Base-by-base conservation (phyloP, 2,113 vertebrate genomes). In the Otus sunia region DNA sequence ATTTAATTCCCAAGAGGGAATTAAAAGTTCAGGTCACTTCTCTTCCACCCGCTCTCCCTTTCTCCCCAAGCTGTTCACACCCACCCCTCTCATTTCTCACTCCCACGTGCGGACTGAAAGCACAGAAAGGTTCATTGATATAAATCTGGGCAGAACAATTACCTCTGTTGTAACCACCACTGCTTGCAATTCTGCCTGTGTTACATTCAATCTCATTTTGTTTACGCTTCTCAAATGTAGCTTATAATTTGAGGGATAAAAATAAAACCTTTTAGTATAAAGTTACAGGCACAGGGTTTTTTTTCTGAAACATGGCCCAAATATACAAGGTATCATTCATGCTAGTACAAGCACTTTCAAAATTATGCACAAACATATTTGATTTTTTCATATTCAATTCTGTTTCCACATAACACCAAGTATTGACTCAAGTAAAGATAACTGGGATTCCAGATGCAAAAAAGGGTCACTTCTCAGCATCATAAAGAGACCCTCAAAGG, bases 221-320 rank as follows among this genome's bases (percentile, higher is more conserved):
- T 94, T 97, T 92, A 86, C 7, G 37, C 86, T 97, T 94, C 90
- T 94, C 83, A 94, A 96, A 93, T 62, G 39, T 59, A 97, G 74
- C 50, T 84, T 92, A 69, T 52, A 97, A 98, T 98, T 75, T 96
- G 52, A 96, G 79, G 50, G 92, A 95, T 97, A 97, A 97, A 98
- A 98, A 97, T 94, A 96, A 94, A 92, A 94, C 30, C 27, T 58
- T 88, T 32, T 36, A 47, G 39, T 67, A 68, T 86, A 88, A 96
- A 59, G 63, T 81, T 94, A 55, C 73, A 88, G 69, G 84, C 63
- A 36, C 30, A 64, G 41, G 36, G 62, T 4, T 75, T 92, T 86
- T 81, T 50, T 86, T 36, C 41, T 66, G 47, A 59, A 93, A 73
- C 22, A 76, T 27, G 34, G n/a, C 52, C 79, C 90, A 96, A 94